A percentile compares a stretch with the other conserved stretches of the same genome.
Conservation (phyloP, 2,797 vertebrate genomes). For the Coendou prehensilis region DNA sequence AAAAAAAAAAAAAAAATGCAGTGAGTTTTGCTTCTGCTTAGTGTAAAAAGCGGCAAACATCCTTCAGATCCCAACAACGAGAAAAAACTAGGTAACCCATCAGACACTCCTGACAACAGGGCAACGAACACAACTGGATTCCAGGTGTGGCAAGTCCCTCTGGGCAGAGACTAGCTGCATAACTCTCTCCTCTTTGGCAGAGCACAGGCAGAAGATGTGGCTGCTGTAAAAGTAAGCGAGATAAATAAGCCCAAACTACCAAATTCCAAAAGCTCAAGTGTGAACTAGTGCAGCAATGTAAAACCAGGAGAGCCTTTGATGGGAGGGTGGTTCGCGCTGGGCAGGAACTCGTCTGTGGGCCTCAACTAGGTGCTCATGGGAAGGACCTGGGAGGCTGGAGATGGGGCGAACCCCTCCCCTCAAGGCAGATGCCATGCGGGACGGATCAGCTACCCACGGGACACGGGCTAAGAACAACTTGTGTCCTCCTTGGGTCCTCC, state of each 20-base stretch:
- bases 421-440: not conserved
- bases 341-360: not conserved
- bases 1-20: not conserved
- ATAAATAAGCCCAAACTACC: conserved; percentile 20
- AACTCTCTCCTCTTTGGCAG: not conserved
- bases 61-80: not conserved
- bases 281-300: not conserved
- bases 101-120: not conserved
- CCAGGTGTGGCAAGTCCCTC: not conserved
- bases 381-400: not conserved
- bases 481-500: not conserved
- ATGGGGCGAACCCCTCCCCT: too few relatives aligned
- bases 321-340: not conserved
- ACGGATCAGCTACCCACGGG: not conserved
- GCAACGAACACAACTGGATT: not conserved
- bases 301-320: not conserved
- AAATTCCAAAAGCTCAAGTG: not conserved
- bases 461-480: not conserved
- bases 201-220: not conserved
- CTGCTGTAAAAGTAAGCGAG: not conserved
- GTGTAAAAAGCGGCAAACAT: not conserved
- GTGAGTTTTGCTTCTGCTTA: not conserved
- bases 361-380: not conserved
- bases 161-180: not conserved
- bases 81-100: not conserved